phyloP scores from a whole-genome alignment of 2,888 invertebrate species.

The Torymus tubicola region DNA sequence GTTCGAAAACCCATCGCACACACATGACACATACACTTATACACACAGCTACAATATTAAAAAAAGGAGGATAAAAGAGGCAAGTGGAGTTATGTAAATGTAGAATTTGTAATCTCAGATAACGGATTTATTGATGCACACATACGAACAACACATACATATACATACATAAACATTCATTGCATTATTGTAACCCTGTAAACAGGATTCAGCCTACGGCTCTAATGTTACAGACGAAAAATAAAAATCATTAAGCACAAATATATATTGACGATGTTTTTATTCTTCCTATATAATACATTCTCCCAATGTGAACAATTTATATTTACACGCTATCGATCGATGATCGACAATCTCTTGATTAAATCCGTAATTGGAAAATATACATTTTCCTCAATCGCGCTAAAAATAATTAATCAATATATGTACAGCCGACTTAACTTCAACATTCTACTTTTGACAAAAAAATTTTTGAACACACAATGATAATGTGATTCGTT shows the following conservation, averaged over 20 bases:
- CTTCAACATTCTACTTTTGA: too few species aligned
- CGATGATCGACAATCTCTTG: too few species aligned
- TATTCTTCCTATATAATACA: neutral
- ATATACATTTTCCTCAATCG: too few species aligned
- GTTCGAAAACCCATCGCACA: constrained; percentile 20
- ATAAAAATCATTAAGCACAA: constrained; percentile 55
- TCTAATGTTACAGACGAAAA: constrained; percentile 47
- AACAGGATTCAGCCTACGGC: constrained; percentile 27
- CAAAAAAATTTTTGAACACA: too few species aligned
- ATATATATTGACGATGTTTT: neutral
- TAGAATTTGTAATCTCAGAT: constrained; percentile 56
- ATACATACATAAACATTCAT: too few species aligned
- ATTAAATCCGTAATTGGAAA: too few species aligned
- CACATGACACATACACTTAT: too few species aligned
- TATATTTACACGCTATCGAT: too few species aligned
- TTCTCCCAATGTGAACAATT: too few species aligned
- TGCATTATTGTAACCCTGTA: constrained; percentile 49
- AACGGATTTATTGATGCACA: constrained; percentile 53
- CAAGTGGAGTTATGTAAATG: constrained; percentile 45
- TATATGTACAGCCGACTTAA: too few species aligned
- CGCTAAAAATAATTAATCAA: too few species aligned
- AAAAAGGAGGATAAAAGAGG: neutral
- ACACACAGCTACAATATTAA: neutral
- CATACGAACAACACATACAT: neutral
- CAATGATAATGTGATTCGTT: too few species aligned